Conservation (phyloP, 2,888 invertebrate species). For the Timema cristinae region DNA sequence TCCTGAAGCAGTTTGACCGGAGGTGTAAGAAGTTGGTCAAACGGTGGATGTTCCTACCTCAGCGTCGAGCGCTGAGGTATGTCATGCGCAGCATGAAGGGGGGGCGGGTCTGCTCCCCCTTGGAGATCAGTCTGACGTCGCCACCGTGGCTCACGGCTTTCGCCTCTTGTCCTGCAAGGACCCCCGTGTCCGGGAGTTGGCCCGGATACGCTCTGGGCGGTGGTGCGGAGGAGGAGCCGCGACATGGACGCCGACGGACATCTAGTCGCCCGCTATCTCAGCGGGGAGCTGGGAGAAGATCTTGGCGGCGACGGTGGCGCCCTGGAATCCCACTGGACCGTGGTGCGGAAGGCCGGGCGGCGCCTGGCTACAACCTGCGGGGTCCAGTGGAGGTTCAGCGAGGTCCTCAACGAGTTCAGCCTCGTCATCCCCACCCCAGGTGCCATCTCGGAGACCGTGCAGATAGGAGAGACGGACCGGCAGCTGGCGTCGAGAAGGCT, state of each 20-base stretch:
- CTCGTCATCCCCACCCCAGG: slow-evolving; percentile 1
- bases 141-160: slow-evolving; percentile 38
- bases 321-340: slow-evolving; percentile 20
- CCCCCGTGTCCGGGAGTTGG: too few relatives aligned
- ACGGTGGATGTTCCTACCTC: slow-evolving; percentile 38
- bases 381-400: not conserved
- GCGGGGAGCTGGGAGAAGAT: too few relatives aligned
- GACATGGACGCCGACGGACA: too few relatives aligned
- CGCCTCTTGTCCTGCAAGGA: slow-evolving; percentile 35
- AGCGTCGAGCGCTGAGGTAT: slow-evolving; percentile 24
- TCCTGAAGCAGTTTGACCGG: slow-evolving; percentile 18
- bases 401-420: not conserved
- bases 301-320: not conserved
- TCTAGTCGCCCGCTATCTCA: too few relatives aligned
- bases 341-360: slow-evolving; percentile 28
- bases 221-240: too few relatives aligned
- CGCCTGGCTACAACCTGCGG: not conserved
- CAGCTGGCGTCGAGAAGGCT: too few relatives aligned
- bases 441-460: not conserved
- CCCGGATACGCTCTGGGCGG: too few relatives aligned
- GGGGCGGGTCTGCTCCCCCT: slow-evolving; percentile 39
- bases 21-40: slow-evolving; percentile 33
- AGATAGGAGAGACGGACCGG: too few relatives aligned
- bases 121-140: slow-evolving; percentile 36
- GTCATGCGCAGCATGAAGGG: slow-evolving; percentile 38